Base-by-base conservation (phyloP, 2,113 vertebrate genomes). In the Parus major region DNA sequence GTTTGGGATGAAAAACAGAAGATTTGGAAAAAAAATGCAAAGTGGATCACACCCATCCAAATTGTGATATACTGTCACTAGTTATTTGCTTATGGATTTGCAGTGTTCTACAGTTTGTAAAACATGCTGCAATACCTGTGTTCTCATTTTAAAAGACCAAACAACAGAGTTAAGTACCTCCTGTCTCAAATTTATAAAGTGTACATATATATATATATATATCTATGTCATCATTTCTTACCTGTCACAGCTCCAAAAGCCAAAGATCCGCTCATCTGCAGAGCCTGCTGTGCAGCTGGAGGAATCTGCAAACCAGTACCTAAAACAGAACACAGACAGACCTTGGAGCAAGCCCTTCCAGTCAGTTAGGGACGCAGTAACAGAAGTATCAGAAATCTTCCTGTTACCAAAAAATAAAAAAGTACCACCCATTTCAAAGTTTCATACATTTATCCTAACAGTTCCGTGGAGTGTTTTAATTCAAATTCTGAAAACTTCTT, bases 221-320 rank as follows among this genome's bases (percentile, higher is more conserved):
- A 25, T 0, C 36, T 0, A 64, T 4, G 44, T 77, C 28, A 84
- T 82, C 2, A 88, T 80, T 93, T 88, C 96, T 97, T 98, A 99
- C 99, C 99, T 95, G 99, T 99, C 98, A 99, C 99, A 95, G 99
- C 99, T 91, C 99, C 99, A 87, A 99, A 99, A 47, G 99, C 98
- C 90, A 99, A 98, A n/a, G 99, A 99, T 12, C 99, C 99, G 2
- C 99, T 99, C 99, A 99, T 99, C 92, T 99, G 99, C 61, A 99
- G 97, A 63, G 99, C 99, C 91, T 99, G 99, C 82, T 99, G 99
- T 53, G 99, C 99, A 46, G 99, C 99, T 14, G 99, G 99, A n/a
- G 99, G 99, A 65, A 99, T 99, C 97, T 99, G 99, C 39, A 99
- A 96, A 50, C 99, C 99, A 22, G 99, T 99, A 88, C 99, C 99